Evolutionary conservation across 2,888 invertebrate species (phyloP).

Genomic region (Myopa testacea): DNA sequence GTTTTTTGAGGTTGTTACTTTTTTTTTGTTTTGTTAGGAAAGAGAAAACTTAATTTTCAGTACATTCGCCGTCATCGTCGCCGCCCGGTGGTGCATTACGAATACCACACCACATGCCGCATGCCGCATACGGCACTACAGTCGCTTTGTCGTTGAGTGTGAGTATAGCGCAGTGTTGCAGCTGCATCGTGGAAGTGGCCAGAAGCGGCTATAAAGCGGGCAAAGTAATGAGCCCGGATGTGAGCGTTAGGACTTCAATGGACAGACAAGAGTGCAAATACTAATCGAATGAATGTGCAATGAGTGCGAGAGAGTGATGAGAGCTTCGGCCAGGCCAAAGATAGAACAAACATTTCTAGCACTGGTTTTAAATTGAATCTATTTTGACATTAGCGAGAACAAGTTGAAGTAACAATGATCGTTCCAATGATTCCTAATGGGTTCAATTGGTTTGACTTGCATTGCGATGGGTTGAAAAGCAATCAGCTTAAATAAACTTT

Average conservation of each 20-base stretch:
- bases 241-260: not conserved
- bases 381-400: no score
- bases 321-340: no score
- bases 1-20: conserved; percentile 13
- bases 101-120: not conserved
- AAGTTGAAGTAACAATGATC: no score
- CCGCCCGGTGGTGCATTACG: not conserved
- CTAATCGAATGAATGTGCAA: not conserved
- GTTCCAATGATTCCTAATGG: no score
- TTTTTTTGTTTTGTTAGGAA: not conserved
- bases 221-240: conserved; percentile 12
- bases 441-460: no score
- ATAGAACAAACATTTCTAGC: no score
- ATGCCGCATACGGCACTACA: no score
- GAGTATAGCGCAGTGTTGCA: not conserved
- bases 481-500: no score
- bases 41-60: conserved; percentile 30
- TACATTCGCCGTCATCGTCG: conserved; percentile 11
- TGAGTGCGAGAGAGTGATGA: not conserved
- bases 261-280: not conserved
- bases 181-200: not conserved
- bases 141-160: not conserved
- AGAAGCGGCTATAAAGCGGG: not conserved
- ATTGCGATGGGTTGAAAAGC: no score
- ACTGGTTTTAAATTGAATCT: no score